Base-by-base conservation (phyloP, 2,113 vertebrate genomes). In the Dromas ardeola region DNA sequence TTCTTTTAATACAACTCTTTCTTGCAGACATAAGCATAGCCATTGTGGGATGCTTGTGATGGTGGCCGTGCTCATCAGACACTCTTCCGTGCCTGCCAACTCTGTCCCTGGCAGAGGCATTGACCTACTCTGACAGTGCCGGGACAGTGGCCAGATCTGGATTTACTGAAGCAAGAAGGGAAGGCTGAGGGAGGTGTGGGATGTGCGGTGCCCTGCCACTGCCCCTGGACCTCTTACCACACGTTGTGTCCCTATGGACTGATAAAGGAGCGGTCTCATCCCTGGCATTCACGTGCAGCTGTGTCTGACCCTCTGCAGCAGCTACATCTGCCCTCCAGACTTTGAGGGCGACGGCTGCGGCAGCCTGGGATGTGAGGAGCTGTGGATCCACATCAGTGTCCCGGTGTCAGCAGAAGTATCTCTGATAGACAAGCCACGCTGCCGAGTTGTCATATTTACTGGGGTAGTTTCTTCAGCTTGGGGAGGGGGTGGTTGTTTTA, bases 81-180 rank as follows among this genome's bases (percentile, higher is more conserved):
- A 2, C 52, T 67, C 19, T 56, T 22, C 43, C 18, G 5, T 32
- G 30, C 32, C 59, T 72, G 45, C 23, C 16, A 3, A 8, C 29
- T 6, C 32, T 22, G 30, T 45, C 34, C 52, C 30, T 43, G 40
- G 16, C 79, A 56, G 58, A 78, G 42, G 36, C 69, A 27, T 32
- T 56, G 56, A 30, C 36, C 59, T 29, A 0, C 50, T 11, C 56
- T 8, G 36, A 1, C 17, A 8, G 42, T 4, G 40, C 26, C 2
- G 3, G 10, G 13, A 3, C 21, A 13, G 69, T 7, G 15, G 10
- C 36, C 65, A 63, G 27, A 15, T 53, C 1, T 0, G 2, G 34
- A 38, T 86, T 42, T 79, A 50, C 38, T 22, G 50, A 45, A 1
- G 4, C 21, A 8, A 58, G 55, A 70, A 17, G 25, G 27, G 86